These are phyloP conservation scores for Melinaea marsaeus DNA, from an alignment of 2,888 invertebrate species.

Conservation along the genomic window DNA sequence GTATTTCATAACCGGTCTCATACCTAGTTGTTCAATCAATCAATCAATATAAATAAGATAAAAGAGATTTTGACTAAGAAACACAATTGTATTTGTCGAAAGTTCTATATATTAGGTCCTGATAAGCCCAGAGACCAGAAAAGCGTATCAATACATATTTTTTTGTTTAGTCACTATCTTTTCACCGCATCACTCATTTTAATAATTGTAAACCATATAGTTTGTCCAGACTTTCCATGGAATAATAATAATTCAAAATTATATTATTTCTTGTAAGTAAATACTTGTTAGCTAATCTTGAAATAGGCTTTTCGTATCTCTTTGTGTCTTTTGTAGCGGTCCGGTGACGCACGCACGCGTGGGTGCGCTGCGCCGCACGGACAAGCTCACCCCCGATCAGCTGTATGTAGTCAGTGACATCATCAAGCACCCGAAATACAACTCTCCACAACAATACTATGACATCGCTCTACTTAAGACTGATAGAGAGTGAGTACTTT, in stretches of 20 bases:
- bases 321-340: conserved; percentile 34
- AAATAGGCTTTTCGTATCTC: neutral
- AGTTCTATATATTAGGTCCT: too few relatives aligned
- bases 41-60: neutral
- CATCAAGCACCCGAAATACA: conserved; percentile 42
- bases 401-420: conserved; percentile 37
- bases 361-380: conserved; percentile 35
- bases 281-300: too few relatives aligned
- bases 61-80: neutral
- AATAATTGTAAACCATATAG: too few relatives aligned
- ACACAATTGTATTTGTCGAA: neutral
- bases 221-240: too few relatives aligned
- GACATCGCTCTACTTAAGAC: conserved; percentile 1
- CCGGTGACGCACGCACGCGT: conserved; percentile 33
- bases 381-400: conserved; percentile 30
- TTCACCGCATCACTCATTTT: too few relatives aligned
- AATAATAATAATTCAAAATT: too few relatives aligned
- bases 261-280: too few relatives aligned
- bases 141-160: neutral
- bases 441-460: neutral
- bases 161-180: too few relatives aligned
- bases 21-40: neutral
- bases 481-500: conserved; percentile 1
- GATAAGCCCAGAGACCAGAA: too few relatives aligned
- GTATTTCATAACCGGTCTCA: conserved; percentile 21